Percentiles rank a stretch among this genome's conserved stretches.
Evolutionary conservation across 2,888 invertebrate species (phyloP).

Genomic region (Megastigmus dorsalis): DNA sequence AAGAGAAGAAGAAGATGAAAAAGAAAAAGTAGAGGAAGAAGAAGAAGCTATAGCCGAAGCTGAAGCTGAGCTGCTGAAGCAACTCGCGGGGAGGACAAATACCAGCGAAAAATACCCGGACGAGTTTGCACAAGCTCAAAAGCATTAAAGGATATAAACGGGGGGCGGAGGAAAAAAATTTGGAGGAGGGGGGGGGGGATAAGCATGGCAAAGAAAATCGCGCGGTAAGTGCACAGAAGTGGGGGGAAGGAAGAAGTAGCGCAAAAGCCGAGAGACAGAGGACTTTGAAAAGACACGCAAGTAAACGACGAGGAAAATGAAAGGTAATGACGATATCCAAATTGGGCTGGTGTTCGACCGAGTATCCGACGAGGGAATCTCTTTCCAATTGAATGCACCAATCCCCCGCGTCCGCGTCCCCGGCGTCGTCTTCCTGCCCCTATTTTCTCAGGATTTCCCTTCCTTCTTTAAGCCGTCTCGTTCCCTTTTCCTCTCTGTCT

Average conservation of each 20-base stretch:
- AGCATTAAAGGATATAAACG: slow-evolving; percentile 43
- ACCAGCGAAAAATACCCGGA: no score
- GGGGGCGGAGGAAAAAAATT: slow-evolving; percentile 40
- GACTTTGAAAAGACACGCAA: slow-evolving; percentile 20
- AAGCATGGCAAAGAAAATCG: slow-evolving; percentile 29
- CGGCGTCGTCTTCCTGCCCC: slow-evolving; percentile 16
- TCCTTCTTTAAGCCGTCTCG: slow-evolving; percentile 26
- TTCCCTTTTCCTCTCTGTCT: background rate
- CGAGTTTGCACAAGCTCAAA: slow-evolving; percentile 48
- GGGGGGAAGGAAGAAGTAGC: slow-evolving; percentile 5
- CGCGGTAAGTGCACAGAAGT: slow-evolving; percentile 18
- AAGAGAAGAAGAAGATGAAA: no score
- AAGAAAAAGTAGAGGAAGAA: no score
- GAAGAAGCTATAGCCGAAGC: no score
- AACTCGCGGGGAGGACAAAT: slow-evolving; percentile 45
- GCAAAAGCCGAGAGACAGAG: background rate
- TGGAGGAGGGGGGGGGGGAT: background rate
- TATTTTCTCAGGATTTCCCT: background rate
- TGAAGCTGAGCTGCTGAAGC: no score
- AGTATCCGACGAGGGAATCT: slow-evolving; percentile 52
- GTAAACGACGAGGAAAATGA: slow-evolving; percentile 55
- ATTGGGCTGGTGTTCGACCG: slow-evolving; percentile 57
- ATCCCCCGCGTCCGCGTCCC: no score
- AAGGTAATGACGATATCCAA: slow-evolving; percentile 57
- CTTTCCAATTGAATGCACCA: slow-evolving; percentile 56